Evolutionary conservation across 2,888 invertebrate genomes (phyloP).

Genomic region (Agrotis ipsilon): DNA sequence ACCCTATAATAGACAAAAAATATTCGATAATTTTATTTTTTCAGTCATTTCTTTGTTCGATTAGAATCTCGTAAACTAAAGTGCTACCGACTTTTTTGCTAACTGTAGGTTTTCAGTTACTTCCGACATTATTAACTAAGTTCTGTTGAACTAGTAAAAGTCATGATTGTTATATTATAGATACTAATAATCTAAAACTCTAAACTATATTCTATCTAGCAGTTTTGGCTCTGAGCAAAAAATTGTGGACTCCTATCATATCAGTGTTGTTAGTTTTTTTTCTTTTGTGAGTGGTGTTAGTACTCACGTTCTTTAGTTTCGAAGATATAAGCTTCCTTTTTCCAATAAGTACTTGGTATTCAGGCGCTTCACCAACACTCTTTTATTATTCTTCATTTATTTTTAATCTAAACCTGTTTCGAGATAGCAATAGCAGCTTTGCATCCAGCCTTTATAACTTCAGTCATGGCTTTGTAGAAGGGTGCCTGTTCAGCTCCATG

Average conservation of each 20-base stretch:
- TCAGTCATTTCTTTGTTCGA: no score
- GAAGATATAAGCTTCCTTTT: not conserved
- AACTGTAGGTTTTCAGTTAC: not conserved
- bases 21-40: not conserved
- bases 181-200: not conserved
- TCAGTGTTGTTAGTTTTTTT: no score
- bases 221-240: constrained; percentile 4
- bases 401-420: constrained; percentile 93
- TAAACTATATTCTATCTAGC: constrained; percentile 3
- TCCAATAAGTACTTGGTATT: not conserved
- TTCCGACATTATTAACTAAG: constrained; percentile 5
- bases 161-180: constrained; percentile 1
- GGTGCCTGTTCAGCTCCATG: constrained; percentile 99
- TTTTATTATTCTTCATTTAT: not conserved
- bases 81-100: not conserved
- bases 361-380: constrained; percentile 4
- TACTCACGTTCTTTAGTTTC: constrained; percentile 40
- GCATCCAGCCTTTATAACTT: constrained; percentile 97
- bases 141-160: constrained; percentile 18
- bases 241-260: not conserved
- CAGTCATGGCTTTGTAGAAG: constrained; percentile 96
- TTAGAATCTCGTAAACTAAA: no score
- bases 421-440: constrained; percentile 98
- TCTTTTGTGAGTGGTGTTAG: not conserved
- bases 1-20: not conserved